A percentile compares a stretch with the other conserved stretches of the same genome.
These are phyloP conservation scores for Clytia hemisphaerica DNA, from an alignment of 30 jellyfish, hydroid and myxozoan genomes.

Conservation along the genomic window DNA sequence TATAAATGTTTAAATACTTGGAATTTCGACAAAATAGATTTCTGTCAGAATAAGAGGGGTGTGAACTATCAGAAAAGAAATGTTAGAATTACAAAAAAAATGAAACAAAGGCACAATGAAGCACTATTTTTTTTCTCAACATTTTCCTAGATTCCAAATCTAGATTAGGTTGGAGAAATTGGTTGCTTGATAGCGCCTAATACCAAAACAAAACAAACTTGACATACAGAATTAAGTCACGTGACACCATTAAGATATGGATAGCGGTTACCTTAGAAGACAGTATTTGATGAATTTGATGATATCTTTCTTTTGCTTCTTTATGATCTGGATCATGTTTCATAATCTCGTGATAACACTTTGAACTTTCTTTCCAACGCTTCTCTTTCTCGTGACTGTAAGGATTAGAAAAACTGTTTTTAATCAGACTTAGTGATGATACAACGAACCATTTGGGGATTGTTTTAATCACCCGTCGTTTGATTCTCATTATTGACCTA, in stretches of 20 bases:
- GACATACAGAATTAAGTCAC: background rate
- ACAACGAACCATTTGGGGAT: background rate
- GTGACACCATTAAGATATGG: background rate
- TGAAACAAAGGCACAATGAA: no score
- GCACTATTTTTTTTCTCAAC: no score
- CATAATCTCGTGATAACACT: conserved; percentile 59
- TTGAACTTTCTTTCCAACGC: conserved; percentile 80
- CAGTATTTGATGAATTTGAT: conserved; percentile 53
- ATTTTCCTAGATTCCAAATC: no score
- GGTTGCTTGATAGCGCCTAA: background rate
- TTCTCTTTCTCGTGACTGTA: conserved; percentile 71
- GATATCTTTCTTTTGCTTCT: conserved; percentile 54
- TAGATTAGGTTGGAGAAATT: background rate
- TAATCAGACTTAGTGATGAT: background rate
- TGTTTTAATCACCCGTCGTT: no score
- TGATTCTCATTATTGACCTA: no score
- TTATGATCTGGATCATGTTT: conserved; percentile 52
- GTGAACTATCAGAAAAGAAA: no score
- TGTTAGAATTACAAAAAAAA: no score
- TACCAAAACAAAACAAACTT: background rate
- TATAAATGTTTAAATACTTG: no score
- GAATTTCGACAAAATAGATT: no score
- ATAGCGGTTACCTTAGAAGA: conserved; percentile 68
- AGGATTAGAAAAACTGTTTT: background rate
- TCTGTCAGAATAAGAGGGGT: no score